Percentiles rank a stretch among this genome's conserved stretches.
These are phyloP conservation scores for Atta cephalotes DNA, from an alignment of 1,140 invertebrate genomes.

Conservation along the genomic window DNA sequence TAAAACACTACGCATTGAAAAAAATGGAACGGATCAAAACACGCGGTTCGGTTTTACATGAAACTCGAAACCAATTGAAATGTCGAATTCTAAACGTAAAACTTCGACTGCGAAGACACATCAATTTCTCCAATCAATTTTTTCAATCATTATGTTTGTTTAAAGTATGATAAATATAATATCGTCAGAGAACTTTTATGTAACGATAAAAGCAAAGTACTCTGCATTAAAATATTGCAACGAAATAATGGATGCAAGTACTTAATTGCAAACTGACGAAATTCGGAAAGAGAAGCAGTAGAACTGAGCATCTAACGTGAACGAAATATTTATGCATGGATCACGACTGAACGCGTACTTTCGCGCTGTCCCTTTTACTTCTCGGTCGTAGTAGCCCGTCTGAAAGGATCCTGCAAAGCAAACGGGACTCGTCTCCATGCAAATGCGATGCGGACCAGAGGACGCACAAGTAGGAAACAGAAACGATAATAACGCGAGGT, in stretches of 20 bases:
- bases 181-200: neutral
- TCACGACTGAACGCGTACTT: constrained; percentile 28
- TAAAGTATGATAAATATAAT: neutral
- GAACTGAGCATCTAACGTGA: neutral
- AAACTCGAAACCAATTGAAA: constrained; percentile 12
- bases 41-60: neutral
- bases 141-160: neutral
- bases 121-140: too few relatives aligned
- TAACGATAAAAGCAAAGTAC: neutral
- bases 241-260: neutral
- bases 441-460: constrained; percentile 44
- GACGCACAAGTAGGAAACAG: constrained; percentile 23
- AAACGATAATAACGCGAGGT: constrained; percentile 60
- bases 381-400: neutral
- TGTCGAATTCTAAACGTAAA: neutral
- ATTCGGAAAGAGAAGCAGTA: neutral
- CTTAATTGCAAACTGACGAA: neutral
- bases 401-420: constrained; percentile 42
- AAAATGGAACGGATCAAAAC: neutral
- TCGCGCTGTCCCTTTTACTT: constrained; percentile 33
- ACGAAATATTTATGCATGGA: constrained; percentile 20
- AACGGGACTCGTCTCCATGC: constrained; percentile 67
- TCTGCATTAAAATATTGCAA: constrained; percentile 15
- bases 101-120: neutral
- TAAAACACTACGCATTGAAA: neutral